Base-by-base conservation (phyloP, 2,113 vertebrate genomes). In the Rhinolophus ferrumequinum region DNA sequence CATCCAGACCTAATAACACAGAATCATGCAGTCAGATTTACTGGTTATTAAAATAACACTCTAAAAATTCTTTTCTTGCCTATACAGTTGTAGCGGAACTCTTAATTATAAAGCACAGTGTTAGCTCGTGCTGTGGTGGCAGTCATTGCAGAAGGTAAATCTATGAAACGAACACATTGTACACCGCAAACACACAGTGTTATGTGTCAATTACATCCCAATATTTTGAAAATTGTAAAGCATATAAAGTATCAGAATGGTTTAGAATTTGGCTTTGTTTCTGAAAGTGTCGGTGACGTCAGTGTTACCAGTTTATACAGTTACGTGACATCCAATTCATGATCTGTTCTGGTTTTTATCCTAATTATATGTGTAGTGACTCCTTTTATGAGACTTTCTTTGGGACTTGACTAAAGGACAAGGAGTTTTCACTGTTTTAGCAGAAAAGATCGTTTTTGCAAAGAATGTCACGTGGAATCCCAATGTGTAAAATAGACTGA, bases 1-100 rank as follows among this genome's bases (percentile, higher is more conserved):
- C 52, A 44, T 90, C 64, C 87, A 95, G 97, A 97, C 84, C 97
- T 88, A 92, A 83, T 95, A 93, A 94, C 96, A 96, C 88, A 94
- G 81, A 96, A 92, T 97, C 60, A 35, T 47, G 72, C 90, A 92
- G 30, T 94, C 80, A 88, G 33, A 70, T 96, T 92, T 85, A 28
- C 76, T 77, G 75, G 38, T 93, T 96, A 76, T 97, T 96, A 95
- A 94, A 92, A 86, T 96, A 85, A 86, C 89, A 94, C 85, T 72
- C 66, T 38, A 22, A 83, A 82, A 86, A 76, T 83, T 81, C 88
- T 90, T 94, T 79, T 94, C 60, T 95, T 92, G 56, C 69, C 83
- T 83, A 0, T 33, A 13, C 54, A 52, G 84, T 92, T 92, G 88
- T 89, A 96, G 90, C 60, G 90, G 60, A 94, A 35, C 60, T 97